Conservation (phyloP, 2,888 invertebrate species). For the Conus canariensis region DNA sequence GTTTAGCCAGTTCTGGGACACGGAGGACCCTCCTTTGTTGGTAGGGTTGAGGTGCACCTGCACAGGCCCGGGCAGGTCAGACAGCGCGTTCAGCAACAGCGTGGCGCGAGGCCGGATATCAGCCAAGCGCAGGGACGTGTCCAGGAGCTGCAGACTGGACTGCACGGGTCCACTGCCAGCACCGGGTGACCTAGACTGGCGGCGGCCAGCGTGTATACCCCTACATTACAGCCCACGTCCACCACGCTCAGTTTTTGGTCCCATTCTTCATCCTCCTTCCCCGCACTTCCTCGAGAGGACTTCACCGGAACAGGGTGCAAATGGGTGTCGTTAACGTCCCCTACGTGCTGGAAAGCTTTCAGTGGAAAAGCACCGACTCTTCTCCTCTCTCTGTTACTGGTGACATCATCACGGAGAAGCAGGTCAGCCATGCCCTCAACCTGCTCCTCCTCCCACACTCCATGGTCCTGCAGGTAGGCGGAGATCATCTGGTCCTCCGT, state of each 20-base stretch:
- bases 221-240: conserved; percentile 50
- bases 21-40: conserved; percentile 63
- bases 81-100: conserved; percentile 61
- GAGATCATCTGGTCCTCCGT: conserved; percentile 47
- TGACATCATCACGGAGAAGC: conserved; percentile 14
- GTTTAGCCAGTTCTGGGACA: conserved; percentile 33
- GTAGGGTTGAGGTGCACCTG: conserved; percentile 51
- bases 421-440: conserved; percentile 42
- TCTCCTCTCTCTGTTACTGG: background rate
- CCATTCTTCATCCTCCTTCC: background rate
- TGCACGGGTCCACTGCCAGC: conserved; percentile 46
- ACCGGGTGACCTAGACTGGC: conserved; percentile 43
- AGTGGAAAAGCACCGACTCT: background rate
- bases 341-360: too few species aligned
- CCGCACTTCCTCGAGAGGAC: background rate
- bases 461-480: conserved; percentile 40
- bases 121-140: conserved; percentile 39
- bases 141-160: conserved; percentile 45
- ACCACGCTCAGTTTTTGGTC: conserved; percentile 22
- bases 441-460: conserved; percentile 47
- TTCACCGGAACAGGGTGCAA: background rate
- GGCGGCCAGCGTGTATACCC: conserved; percentile 46
- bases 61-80: conserved; percentile 55
- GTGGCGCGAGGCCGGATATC: conserved; percentile 53
- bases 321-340: background rate